Evolutionary conservation across 2,797 vertebrate species (phyloP), one percentile per base, ranked within the genome.

Genomic region (Eospalax fontanierii): DNA sequence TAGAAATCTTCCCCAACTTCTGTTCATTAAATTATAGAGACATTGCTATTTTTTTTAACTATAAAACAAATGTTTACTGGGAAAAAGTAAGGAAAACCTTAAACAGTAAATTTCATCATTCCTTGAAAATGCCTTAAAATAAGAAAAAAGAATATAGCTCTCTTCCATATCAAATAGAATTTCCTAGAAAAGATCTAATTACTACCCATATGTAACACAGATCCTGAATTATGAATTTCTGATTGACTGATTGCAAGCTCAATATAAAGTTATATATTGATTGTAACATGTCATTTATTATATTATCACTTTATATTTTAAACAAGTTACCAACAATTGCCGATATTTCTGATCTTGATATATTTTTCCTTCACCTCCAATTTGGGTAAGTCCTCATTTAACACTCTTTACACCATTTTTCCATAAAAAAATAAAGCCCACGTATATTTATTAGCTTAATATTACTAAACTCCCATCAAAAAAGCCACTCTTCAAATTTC

Each of bases 391-490:
- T 18, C 19, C 43, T 86, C 75, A 40, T 38, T 92, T 61, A 54
- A 50, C 26, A 70, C 40, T 71, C 38, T 89, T 71, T 85, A 82
- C 63, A 71, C 16, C 74, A 90, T 83, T 84, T 82, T 73, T 2
- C 14, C 19, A 30, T 81, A 66, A 91, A 92, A 46, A 33, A 83
- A 92, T 95, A 76, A 96, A 96, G 96, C 46, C 3, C 10, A 26
- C 6, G 93, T 35, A 22, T 18, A 15, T 8, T 92, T 83, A 92
- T 87, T 91, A 87, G 24, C 54, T 87, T 94, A 80, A 66, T 89
- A 93, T 82, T 92, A 95, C 59, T 95, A 97, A 95, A 96, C 3
- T 38, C 57, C 28, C 66, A 65, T 80, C 70, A 63, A 90, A 80
- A 89, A 26, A 89, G 33, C 6, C 46, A 78, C n/a, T 4, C 68